Evolutionary conservation across 2,888 invertebrate species (phyloP).

Genomic region (Leptinotarsa juncta): DNA sequence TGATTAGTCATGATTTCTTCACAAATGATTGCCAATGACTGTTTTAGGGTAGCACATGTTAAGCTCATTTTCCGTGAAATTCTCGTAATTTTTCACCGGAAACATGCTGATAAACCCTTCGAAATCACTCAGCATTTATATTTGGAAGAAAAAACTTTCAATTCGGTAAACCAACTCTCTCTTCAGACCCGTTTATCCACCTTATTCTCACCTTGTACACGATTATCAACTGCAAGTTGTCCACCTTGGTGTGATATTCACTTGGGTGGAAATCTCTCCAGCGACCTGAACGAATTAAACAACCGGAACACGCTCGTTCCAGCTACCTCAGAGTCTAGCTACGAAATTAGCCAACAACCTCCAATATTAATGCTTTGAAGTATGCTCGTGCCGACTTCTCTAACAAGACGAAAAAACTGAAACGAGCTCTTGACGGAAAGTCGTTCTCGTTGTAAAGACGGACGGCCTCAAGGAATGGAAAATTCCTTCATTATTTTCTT

Average conservation of each 20-base stretch:
- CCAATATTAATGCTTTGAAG: constrained; percentile 15
- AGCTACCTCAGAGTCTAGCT: constrained; percentile 8
- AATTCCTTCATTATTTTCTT: constrained; percentile 44
- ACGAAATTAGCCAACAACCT: constrained; percentile 16
- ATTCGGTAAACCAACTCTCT: too few relatives aligned
- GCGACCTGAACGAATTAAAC: constrained; percentile 16
- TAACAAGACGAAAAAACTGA: constrained; percentile 18
- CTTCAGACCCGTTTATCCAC: too few relatives aligned
- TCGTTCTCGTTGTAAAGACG: constrained; percentile 9
- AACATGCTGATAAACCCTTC: too few relatives aligned
- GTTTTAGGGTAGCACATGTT: too few relatives aligned
- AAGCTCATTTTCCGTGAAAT: too few relatives aligned
- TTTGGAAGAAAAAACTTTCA: too few relatives aligned
- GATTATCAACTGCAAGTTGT: background rate
- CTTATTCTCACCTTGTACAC: too few relatives aligned
- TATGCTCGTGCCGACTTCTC: background rate
- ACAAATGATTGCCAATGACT: too few relatives aligned
- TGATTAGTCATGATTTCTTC: too few relatives aligned
- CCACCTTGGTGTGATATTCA: constrained; percentile 1
- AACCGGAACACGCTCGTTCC: constrained; percentile 7
- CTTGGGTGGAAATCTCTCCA: background rate
- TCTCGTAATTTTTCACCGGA: too few relatives aligned
- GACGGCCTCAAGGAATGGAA: constrained; percentile 27
- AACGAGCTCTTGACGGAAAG: constrained; percentile 21
- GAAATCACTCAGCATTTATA: too few relatives aligned